phyloP scores from a whole-genome alignment of 2,113 vertebrate species.

The Zosterops japonicus region DNA sequence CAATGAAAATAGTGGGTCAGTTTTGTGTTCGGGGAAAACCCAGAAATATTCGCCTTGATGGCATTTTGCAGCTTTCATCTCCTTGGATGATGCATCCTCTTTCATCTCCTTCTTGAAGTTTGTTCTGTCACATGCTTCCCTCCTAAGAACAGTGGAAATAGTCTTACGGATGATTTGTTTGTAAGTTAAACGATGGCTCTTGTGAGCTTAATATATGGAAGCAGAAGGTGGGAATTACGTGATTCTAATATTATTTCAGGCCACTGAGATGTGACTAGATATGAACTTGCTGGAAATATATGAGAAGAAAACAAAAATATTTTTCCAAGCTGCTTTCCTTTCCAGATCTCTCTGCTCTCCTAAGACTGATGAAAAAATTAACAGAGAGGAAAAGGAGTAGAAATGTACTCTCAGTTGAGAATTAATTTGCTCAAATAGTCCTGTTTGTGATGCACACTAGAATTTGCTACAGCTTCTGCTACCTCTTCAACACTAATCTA shows the following conservation, averaged over 20 bases:
- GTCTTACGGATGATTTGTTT: not conserved
- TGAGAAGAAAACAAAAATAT: not conserved
- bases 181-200: not conserved
- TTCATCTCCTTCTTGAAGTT: constrained; percentile 42
- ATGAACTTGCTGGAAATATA: not conserved
- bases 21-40: not conserved
- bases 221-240: not conserved
- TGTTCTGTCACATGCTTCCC: not conserved
- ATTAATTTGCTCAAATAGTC: not conserved
- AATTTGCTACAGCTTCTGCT: not conserved
- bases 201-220: not conserved
- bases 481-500: not conserved
- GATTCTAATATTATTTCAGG: not conserved
- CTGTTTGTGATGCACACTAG: not conserved
- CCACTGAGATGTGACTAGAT: not conserved
- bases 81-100: not conserved
- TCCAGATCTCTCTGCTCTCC: not conserved
- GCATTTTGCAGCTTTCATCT: constrained; percentile 35
- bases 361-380: not conserved
- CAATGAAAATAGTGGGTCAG: constrained; percentile 56
- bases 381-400: not conserved
- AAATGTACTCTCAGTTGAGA: not conserved
- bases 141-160: not conserved
- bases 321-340: not conserved
- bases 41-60: not conserved